Conservation (phyloP, 1,140 invertebrate genomes). For the Trichogramma pretiosum region DNA sequence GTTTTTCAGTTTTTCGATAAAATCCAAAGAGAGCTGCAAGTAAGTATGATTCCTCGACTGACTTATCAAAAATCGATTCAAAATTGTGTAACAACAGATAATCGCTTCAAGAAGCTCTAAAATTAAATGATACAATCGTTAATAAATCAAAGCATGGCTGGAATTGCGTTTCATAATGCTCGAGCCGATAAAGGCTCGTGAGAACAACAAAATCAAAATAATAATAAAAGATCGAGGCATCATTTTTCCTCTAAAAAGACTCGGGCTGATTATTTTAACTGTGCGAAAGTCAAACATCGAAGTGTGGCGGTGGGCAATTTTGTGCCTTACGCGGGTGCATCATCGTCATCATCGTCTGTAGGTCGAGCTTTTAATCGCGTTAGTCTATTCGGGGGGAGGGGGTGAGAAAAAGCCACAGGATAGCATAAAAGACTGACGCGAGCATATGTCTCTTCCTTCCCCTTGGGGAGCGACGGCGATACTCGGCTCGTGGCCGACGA, state of each 20-base stretch:
- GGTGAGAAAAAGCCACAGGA: conserved; percentile 6
- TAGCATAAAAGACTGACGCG: background rate
- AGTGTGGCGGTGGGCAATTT: background rate
- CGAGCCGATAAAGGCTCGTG: no score
- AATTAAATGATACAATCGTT: no score
- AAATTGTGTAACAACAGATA: no score
- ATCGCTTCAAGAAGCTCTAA: no score
- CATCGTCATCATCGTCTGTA: no score
- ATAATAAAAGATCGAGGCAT: background rate
- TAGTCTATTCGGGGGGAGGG: conserved; percentile 5
- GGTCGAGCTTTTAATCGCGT: conserved; percentile 9
- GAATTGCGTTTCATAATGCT: no score
- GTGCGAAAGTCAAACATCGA: conserved; percentile 18
- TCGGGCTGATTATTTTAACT: conserved; percentile 9
- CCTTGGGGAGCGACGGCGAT: background rate
- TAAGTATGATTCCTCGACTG: no score
- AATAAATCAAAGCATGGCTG: no score
- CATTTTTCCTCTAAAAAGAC: background rate
- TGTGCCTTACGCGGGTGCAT: background rate
- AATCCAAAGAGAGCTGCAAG: no score
- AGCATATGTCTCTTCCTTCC: conserved; percentile 7
- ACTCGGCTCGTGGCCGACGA: background rate
- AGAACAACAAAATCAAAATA: background rate
- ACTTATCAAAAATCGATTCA: no score
- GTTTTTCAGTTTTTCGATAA: no score